Base-by-base conservation (phyloP, 1,140 invertebrate species). In the Zophobas atratus region DNA sequence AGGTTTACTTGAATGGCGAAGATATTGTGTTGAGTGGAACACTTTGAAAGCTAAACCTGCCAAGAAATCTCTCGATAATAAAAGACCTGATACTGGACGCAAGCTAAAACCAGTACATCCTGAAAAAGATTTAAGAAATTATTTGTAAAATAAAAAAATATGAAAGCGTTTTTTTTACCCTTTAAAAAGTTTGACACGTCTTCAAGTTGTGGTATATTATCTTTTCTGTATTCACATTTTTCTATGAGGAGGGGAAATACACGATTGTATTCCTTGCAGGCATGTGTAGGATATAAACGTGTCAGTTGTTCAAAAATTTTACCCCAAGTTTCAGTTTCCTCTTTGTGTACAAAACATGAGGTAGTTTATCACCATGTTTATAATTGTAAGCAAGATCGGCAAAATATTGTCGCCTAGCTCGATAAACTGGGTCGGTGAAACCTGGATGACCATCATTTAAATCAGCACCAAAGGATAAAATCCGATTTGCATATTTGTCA, bases 11-110 rank as follows among this genome's bases (percentile, higher is more conserved):
- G 93, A 91, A 87, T 99, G 99, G 1, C 99, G 90, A 76, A 99
- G 99, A 87, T 99, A 99, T 88, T 99, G 99, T 0, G 99, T 99
- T 46, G 97, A 98, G 86, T 99, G 98, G 88, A 99, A 99, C 6
- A 99, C 98, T 35, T 98, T 90, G 88, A 99, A 99, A 0, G 99
- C 98, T 6, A 99, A 86, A 0, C 98, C 98, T 35, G 98, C 98
- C 5, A 99, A 88, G 87, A 99, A 99, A 87, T 99, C 99, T 8
- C 99, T 91, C 0, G 99, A 99, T 4, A 97, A 99, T 0, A 99
- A 89, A 1, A 99, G 89, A 2, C 99, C 99, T 49, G 98, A 98
- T 0, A 99, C 99, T 1, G 99, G 99, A 34, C 98, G 90, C 0
- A 99, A 88, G 0, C 93, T 95, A 85, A 99, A 99, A 2, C 99